Percentiles rank a stretch among this genome's conserved stretches.
Evolutionary conservation across 2,888 invertebrate genomes (phyloP).

Genomic region (Frankliniella intonsa): DNA sequence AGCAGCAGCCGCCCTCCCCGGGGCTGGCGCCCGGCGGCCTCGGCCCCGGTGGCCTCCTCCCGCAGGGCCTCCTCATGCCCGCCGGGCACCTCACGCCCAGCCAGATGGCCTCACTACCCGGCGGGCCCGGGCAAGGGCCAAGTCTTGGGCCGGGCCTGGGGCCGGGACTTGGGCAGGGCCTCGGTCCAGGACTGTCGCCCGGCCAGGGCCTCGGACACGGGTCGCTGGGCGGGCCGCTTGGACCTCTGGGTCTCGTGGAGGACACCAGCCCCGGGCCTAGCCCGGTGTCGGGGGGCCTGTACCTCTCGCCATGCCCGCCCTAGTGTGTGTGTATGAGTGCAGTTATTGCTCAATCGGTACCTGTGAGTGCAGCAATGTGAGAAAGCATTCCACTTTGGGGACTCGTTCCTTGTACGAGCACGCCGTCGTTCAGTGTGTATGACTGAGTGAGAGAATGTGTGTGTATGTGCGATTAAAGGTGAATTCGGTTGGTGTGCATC

Average conservation of each 20-base stretch:
- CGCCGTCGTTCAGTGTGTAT: slow-evolving; percentile 1
- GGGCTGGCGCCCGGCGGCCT: not conserved
- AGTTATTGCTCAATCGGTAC: slow-evolving; percentile 4
- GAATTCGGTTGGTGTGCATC: too few relatives aligned
- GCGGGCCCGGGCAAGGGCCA: slow-evolving; percentile 8
- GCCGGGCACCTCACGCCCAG: not conserved
- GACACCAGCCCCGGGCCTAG: slow-evolving; percentile 6
- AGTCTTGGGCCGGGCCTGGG: not conserved
- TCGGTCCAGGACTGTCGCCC: too few relatives aligned
- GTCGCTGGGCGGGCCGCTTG: too few relatives aligned
- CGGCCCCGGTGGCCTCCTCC: not conserved
- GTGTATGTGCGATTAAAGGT: too few relatives aligned
- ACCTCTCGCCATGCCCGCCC: not conserved
- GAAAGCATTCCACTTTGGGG: not conserved
- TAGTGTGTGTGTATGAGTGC: not conserved
- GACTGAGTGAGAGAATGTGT: not conserved
- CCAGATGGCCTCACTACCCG: not conserved
- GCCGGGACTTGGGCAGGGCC: not conserved
- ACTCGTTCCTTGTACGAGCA: not conserved
- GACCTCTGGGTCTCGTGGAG: not conserved
- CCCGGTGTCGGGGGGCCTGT: not conserved
- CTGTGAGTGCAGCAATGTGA: slow-evolving; percentile 3
- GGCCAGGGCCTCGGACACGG: not conserved
- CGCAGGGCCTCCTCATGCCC: not conserved
- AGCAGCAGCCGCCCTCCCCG: not conserved